A percentile compares a stretch with the other conserved stretches of the same genome.
Conservation (phyloP, 2,797 vertebrate species). For the Acipenser oxyrinchus region DNA sequence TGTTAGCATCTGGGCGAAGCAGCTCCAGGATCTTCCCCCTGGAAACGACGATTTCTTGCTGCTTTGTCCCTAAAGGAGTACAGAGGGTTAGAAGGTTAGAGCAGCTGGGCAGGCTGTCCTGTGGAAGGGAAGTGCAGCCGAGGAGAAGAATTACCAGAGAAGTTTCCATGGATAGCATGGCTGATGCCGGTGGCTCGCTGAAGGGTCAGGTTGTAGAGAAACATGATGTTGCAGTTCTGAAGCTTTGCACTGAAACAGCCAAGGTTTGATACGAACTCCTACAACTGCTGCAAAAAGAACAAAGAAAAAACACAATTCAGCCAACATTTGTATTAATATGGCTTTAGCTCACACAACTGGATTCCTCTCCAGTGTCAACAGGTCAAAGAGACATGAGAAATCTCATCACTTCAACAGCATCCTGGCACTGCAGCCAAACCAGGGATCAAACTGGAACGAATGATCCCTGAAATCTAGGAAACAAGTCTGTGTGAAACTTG, state of each 20-base stretch:
- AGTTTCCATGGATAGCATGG: slow-evolving; percentile 96
- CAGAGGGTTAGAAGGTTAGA: slow-evolving; percentile 11
- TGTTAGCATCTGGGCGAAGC: slow-evolving; percentile 90
- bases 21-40: slow-evolving; percentile 92
- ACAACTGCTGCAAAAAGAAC: neutral
- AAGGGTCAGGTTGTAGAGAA: slow-evolving; percentile 91
- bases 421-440: too few species aligned
- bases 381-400: neutral
- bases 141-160: slow-evolving; percentile 71
- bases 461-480: too few species aligned
- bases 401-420: neutral
- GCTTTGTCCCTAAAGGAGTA: slow-evolving; percentile 76
- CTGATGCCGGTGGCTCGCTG: slow-evolving; percentile 94
- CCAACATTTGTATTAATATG: neutral
- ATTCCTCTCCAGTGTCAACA: neutral
- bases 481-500: too few species aligned
- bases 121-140: neutral
- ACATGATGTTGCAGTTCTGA: slow-evolving; percentile 60
- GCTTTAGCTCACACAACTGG: neutral
- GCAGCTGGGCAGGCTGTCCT: neutral
- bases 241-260: slow-evolving; percentile 32
- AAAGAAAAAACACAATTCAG: neutral
- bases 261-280: slow-evolving; percentile 25
- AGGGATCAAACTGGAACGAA: too few species aligned
- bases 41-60: slow-evolving; percentile 97